Conservation (phyloP, 2,888 invertebrate genomes). For the Cepaea hortensis region DNA sequence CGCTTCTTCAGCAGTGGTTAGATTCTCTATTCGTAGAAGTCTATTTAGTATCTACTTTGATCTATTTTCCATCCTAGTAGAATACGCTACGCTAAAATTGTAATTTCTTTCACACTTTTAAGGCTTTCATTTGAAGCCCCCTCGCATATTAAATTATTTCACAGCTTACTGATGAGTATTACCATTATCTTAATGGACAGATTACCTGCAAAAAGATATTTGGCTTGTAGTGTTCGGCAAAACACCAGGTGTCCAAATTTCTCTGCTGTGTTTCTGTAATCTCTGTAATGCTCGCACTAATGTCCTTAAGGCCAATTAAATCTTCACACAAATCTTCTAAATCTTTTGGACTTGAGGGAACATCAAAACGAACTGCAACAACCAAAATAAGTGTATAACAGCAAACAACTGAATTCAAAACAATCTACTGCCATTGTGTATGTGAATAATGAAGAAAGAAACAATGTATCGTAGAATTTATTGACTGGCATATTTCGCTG, state of each 20-base stretch:
- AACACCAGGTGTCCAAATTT: conserved; percentile 75
- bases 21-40: no score
- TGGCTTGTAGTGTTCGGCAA: conserved; percentile 74
- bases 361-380: conserved; percentile 15
- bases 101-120: no score
- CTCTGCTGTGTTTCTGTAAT: conserved; percentile 72
- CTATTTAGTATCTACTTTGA: no score
- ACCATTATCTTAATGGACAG: not conserved
- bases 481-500: no score
- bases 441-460: no score
- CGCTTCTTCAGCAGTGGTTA: no score
- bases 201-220: conserved; percentile 73
- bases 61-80: no score
- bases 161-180: no score
- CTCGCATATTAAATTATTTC: no score
- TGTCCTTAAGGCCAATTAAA: not conserved
- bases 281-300: conserved; percentile 68
- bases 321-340: not conserved
- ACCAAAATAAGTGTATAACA: not conserved
- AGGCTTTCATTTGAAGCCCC: no score
- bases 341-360: not conserved
- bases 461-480: no score
- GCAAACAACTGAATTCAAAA: not conserved
- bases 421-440: not conserved
- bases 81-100: no score